Evolutionary conservation across 2,888 invertebrate species (phyloP).

Genomic region (Serrognathus titanus): DNA sequence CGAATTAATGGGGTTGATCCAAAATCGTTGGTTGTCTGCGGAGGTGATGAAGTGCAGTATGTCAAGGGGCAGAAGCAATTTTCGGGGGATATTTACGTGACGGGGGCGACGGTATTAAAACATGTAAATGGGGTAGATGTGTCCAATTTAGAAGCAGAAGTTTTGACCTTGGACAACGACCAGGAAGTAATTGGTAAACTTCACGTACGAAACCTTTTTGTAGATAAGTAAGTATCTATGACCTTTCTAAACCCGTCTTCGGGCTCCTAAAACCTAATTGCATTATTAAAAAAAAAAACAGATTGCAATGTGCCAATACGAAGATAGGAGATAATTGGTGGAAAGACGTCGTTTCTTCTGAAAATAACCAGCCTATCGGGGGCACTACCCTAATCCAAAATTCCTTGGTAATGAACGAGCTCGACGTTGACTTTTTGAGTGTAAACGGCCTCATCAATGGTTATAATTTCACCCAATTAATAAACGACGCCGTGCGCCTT

Average conservation of each 20-base stretch:
- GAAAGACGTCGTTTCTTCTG: constrained; percentile 27
- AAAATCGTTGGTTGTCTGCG: constrained; percentile 46
- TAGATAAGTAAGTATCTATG: constrained; percentile 30
- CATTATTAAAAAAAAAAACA: no score
- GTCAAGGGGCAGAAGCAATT: constrained; percentile 53
- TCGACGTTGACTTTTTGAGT: constrained; percentile 4
- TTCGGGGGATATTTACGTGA: constrained; percentile 45
- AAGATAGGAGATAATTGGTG: constrained; percentile 29
- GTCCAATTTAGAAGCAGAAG: constrained; percentile 42
- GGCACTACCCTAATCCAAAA: constrained; percentile 27
- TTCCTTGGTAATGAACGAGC: neutral
- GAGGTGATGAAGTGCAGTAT: constrained; percentile 44
- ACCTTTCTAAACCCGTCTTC: no score
- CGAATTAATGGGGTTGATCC: constrained; percentile 50
- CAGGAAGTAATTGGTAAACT: constrained; percentile 50
- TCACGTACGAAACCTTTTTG: constrained; percentile 41
- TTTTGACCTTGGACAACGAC: constrained; percentile 47
- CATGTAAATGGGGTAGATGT: constrained; percentile 51
- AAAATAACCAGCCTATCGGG: constrained; percentile 25
- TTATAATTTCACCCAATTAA: constrained; percentile 33
- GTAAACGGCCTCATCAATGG: constrained; percentile 34
- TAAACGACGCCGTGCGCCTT: constrained; percentile 38
- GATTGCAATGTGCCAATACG: constrained; percentile 18
- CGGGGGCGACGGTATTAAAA: constrained; percentile 45
- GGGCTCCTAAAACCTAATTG: no score